Evolutionary conservation across 2,797 vertebrate genomes (phyloP), one percentile per base, ranked within the genome.

Genomic region (Anolis apletophallus): DNA sequence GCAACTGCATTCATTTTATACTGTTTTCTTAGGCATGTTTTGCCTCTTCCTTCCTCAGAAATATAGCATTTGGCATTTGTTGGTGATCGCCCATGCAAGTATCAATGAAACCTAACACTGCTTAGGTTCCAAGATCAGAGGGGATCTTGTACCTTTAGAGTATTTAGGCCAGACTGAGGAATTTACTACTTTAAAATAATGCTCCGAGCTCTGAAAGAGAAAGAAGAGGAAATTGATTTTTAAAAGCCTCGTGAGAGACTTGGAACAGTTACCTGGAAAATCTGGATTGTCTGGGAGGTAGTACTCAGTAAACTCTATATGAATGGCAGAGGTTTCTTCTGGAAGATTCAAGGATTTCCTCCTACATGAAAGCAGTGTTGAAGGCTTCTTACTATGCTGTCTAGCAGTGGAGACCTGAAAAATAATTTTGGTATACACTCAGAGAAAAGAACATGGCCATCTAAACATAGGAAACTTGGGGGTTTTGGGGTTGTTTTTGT

Each of bases 291-390:
- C 98, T 19, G 98, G 97, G 88, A 98, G 98, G 96, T 99, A 99
- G 95, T 99, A 99, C 80, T 99, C 99, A 0, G 98, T 99, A 93
- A 99, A 99, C 90, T 99, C 98, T 86, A 99, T 95, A 83, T 99
- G 98, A 93, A 99, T 96, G 87, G 98, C 98, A 88, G 99, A 98
- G 14, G 97, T 93, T 81, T 96, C 97, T 73, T 98, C 94, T 0
- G 98, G 97, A 80, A 98, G 94, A 86, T 88, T 96, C 86, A 97
- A 94, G 84, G 95, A 94, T 94, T 98, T 98, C 76, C 98, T 98
- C 52, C 97, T 98, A 93, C 99, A 99, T 32, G 98, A 99, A 52
- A 99, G 91, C 80, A 99, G 96, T 71, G 98, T 97, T 90, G 97
- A 97, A 0, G 98, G 98, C 93, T 98, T 99, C 96, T 97, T 99